Conservation (phyloP, 2,113 vertebrate genomes). For the Prunella fulvescens region DNA sequence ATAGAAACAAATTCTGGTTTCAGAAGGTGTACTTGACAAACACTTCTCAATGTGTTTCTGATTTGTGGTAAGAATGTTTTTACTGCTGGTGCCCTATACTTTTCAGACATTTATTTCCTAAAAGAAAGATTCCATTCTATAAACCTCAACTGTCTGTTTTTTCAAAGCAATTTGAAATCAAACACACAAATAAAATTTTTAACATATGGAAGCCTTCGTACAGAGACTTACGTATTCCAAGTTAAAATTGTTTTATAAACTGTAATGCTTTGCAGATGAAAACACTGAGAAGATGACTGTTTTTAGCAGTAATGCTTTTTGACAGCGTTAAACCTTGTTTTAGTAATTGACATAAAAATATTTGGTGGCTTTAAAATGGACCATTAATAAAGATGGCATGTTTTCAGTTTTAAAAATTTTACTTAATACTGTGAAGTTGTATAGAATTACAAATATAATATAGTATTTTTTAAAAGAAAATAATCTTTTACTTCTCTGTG, state of each 20-base stretch:
- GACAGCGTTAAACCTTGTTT: constrained; percentile 79
- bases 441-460: constrained; percentile 70
- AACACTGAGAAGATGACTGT: constrained; percentile 67
- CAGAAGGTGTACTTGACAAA: constrained; percentile 68
- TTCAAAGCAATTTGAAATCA: constrained; percentile 89
- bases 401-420: constrained; percentile 69
- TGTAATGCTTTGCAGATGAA: constrained; percentile 92
- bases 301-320: constrained; percentile 76
- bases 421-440: constrained; percentile 68
- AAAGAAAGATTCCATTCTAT: constrained; percentile 81
- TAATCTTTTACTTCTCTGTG: not conserved
- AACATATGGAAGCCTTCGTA: constrained; percentile 92
- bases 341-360: constrained; percentile 81
- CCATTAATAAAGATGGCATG: constrained; percentile 77
- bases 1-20: constrained; percentile 79
- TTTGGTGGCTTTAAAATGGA: constrained; percentile 77
- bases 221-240: constrained; percentile 84
- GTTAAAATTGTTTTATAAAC: constrained; percentile 90
- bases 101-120: constrained; percentile 79
- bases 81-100: constrained; percentile 79
- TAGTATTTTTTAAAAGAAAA: constrained; percentile 38
- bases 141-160: constrained; percentile 88
- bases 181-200: constrained; percentile 83
- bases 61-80: constrained; percentile 89
- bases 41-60: constrained; percentile 76